A percentile compares a stretch with the other conserved stretches of the same genome.
phyloP scores from a whole-genome alignment of 2,113 vertebrate species.

The Erpornis zantholeuca region DNA sequence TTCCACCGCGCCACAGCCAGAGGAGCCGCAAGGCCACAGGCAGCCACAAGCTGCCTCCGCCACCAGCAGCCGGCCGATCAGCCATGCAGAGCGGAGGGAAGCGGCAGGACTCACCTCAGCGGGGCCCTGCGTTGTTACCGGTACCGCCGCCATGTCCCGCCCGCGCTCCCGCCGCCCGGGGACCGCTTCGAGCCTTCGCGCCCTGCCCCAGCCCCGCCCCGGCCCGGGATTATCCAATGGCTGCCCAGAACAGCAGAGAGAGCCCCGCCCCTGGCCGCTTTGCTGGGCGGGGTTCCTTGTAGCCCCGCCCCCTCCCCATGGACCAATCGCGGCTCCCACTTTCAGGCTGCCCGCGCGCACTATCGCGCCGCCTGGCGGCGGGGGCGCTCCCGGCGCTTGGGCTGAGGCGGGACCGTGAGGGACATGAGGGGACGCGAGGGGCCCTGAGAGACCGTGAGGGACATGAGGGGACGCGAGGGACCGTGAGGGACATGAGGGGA shows the following conservation, averaged over 20 bases:
- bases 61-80: too few relatives aligned
- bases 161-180: neutral
- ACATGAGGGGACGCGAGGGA: fast-evolving
- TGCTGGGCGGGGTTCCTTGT: fast-evolving
- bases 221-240: fast-evolving
- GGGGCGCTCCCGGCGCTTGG: fast-evolving
- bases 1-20: neutral
- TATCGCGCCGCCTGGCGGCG: fast-evolving
- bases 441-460: too few relatives aligned
- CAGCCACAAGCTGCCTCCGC: neutral
- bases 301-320: fast-evolving
- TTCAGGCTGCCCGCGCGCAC: neutral
- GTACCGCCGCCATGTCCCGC: neutral
- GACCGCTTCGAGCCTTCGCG: conserved; percentile 45
- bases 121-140: neutral
- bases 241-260: fast-evolving
- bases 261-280: fast-evolving
- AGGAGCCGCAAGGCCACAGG: fast-evolving
- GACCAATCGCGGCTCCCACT: neutral
- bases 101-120: neutral
- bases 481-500: neutral
- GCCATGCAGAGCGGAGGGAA: fast-evolving
- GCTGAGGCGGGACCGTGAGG: neutral
- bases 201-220: neutral
- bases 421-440: too few relatives aligned